These are phyloP conservation scores for Chiridota heheva DNA, from an alignment of 35 echinoderm and acorn worm species.

Conservation along the genomic window DNA sequence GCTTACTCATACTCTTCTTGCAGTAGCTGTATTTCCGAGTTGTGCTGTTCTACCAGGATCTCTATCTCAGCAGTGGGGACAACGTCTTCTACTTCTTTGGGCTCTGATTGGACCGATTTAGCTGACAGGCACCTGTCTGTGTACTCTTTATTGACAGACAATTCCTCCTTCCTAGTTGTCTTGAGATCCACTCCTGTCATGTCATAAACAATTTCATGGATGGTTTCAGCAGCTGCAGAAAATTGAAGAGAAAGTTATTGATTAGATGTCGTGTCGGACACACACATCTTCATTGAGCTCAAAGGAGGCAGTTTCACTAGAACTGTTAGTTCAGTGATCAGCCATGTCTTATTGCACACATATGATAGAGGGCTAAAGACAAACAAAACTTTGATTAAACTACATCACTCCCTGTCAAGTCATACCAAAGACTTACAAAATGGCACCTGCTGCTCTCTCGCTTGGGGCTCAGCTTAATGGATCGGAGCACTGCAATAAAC, in stretches of 20 bases:
- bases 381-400: too few species aligned
- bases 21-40: constrained; percentile 54
- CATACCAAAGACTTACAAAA: too few species aligned
- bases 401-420: too few species aligned
- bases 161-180: constrained; percentile 66
- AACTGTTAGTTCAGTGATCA: too few species aligned
- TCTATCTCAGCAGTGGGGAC: constrained; percentile 75
- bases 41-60: constrained; percentile 75
- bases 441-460: too few species aligned
- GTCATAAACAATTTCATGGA: constrained; percentile 81
- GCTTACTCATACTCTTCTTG: constrained; percentile 96
- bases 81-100: constrained; percentile 75
- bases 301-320: too few species aligned
- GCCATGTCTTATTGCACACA: too few species aligned
- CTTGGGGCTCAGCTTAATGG: too few species aligned
- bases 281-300: too few species aligned
- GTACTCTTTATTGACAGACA: constrained; percentile 78
- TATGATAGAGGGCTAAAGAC: too few species aligned
- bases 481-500: too few species aligned
- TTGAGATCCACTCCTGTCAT: constrained; percentile 78
- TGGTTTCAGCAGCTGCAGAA: constrained; percentile 57
- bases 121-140: constrained; percentile 92
- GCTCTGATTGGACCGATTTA: constrained; percentile 61
- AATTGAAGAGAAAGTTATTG: background rate
- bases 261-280: too few species aligned